Evolutionary conservation across 2,797 vertebrate species (phyloP), one percentile per base, ranked within the genome.

Genomic region (Eurystomus glaucurus): DNA sequence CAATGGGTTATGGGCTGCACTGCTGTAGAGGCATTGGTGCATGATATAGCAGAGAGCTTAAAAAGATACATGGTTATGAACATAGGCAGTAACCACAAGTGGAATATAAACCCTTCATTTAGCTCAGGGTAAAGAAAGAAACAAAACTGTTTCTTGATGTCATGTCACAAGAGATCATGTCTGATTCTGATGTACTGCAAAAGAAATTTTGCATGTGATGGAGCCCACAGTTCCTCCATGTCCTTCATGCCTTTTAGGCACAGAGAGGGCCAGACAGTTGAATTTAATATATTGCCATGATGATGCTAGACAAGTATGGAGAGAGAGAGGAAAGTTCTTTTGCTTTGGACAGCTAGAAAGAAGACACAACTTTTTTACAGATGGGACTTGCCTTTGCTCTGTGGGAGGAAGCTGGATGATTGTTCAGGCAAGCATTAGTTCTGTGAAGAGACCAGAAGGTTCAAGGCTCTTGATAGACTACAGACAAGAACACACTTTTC

Each of bases 231-330:
- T 84, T 92, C 71, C 80, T 93, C 80, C 55, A 6, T 66, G 92
- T 89, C 85, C 90, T 96, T 96, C 75, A 61, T 96, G 96, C 95
- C 97, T 96, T 58, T 94, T 54, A 68, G 97, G 97, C 97, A 97
- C 85, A 11, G 85, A 81, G 78, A 84, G 51, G 86, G 76, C 69
- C 70, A 97, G 93, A 64, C 81, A 83, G 79, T 4, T 79, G 74
- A 60, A 85, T 52, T 68, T 78, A 66, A 48, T 29, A 2, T 82
- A 39, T 94, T 20, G 79, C 96, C 74, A 45, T 97, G 90, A 95
- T 96, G 93, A 93, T 95, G 82, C 88, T 81, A 93, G 93, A 97
- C 94, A 89, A 92, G 96, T 5, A 77, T 2, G 57, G 96, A 51
- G 90, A 89, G 90, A 89, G 58, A 85, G 64, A 89, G 71, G 54